Base-by-base conservation (phyloP, 2,113 vertebrate genomes). In the Porphyrio hochstetteri region DNA sequence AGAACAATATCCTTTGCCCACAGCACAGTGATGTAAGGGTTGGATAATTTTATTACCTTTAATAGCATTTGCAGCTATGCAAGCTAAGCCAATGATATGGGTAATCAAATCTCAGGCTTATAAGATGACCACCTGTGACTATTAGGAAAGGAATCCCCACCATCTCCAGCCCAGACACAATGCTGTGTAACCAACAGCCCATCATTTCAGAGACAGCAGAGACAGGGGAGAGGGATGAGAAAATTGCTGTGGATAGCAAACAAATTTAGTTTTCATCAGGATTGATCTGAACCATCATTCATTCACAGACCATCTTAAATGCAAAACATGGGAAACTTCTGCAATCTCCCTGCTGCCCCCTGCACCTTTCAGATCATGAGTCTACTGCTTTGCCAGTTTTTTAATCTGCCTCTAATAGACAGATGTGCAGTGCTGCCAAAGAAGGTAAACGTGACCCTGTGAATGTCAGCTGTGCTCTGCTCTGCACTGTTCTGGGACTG, bases 21-120 rank as follows among this genome's bases (percentile, higher is more conserved):
- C 59, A 95, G 92, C 88, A 80, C 69, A 95, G 56, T 69, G 77
- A 93, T 84, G 94, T 92, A 95, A 97, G 93, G 95, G 87, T 91
- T 97, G 96, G 86, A 71, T 97, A 96, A 97, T 92, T 97, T 97
- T 96, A 97, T 96, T 97, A 85, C 88, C 82, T 87, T 94, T 97
- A 97, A 97, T 92, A 97, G 93, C 90, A 96, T 92, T 96, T 96
- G 82, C 85, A 95, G 95, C 92, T 97, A 94, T 93, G 93, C 86
- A 96, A 94, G 93, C 93, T 97, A 96, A 97, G 95, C 79, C 94
- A 97, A 83, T 94, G 95, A 95, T 65, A 94, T 92, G 91, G 93
- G 90, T 96, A 96, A 97, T 97, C 96, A 96, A 96, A 97, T 96
- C 59, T 88, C 70, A 84, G 80, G 79, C 75, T 97, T 96, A 65